phyloP scores from a whole-genome alignment of 1,140 invertebrate genomes.

The Vanessa tameamea region DNA sequence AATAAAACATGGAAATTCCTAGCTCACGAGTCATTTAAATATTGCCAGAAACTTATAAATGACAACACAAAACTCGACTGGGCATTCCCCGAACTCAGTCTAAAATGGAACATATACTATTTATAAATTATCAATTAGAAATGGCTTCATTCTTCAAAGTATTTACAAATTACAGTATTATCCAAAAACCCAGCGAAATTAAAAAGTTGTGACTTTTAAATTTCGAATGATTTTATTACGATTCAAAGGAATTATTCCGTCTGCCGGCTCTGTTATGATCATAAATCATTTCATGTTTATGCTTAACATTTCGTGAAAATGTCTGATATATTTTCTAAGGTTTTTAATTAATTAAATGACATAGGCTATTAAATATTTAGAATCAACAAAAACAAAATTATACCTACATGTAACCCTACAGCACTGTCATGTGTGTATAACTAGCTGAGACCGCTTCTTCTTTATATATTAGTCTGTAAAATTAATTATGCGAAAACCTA shows the following conservation, averaged over 20 bases:
- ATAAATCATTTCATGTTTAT: constrained; percentile 5
- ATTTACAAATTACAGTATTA: neutral
- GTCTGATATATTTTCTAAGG: neutral
- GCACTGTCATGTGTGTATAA: too few species aligned
- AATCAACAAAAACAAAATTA: too few species aligned
- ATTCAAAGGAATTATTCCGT: constrained; percentile 3
- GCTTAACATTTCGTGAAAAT: neutral
- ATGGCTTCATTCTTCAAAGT: neutral
- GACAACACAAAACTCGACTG: neutral
- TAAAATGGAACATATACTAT: neutral
- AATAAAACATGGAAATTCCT: too few species aligned
- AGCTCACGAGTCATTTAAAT: too few species aligned
- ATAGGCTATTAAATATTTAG: too few species aligned
- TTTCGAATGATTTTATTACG: neutral
- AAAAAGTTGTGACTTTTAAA: neutral
- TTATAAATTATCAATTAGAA: neutral
- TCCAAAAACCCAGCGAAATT: neutral
- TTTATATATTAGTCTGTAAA: too few species aligned
- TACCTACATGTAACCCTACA: too few species aligned
- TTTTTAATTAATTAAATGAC: too few species aligned
- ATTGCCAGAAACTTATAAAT: too few species aligned
- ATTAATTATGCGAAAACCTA: too few species aligned
- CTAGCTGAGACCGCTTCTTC: too few species aligned
- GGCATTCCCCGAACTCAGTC: neutral
- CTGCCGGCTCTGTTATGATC: neutral